phyloP scores from a whole-genome alignment of 92 coral and sea anemone species.

The Metridium senile region DNA sequence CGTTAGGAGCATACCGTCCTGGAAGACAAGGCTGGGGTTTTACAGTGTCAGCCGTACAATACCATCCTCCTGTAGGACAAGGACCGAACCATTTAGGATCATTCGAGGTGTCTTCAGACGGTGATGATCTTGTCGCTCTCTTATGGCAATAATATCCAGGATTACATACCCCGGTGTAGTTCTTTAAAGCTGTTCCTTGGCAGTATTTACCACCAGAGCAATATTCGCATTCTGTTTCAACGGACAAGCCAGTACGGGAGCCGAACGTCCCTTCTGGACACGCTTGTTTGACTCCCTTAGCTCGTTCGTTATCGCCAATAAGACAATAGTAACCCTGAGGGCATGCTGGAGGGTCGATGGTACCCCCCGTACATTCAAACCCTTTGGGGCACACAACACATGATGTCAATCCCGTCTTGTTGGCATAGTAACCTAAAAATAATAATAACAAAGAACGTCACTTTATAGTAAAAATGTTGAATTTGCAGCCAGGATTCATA shows the following conservation, averaged over 20 bases:
- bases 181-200: constrained; percentile 52
- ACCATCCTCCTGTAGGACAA: constrained; percentile 88
- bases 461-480: no score
- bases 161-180: constrained; percentile 70
- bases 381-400: constrained; percentile 80
- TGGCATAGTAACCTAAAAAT: constrained; percentile 79
- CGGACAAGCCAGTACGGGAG: constrained; percentile 60
- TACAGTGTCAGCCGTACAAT: constrained; percentile 72
- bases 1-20: constrained; percentile 82
- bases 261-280: constrained; percentile 95
- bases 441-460: no score
- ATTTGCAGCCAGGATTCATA: no score
- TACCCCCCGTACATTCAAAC: constrained; percentile 65
- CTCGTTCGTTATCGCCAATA: constrained; percentile 45
- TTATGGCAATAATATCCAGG: constrained; percentile 84
- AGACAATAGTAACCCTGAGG: constrained; percentile 84
- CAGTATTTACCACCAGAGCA: constrained; percentile 87
- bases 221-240: constrained; percentile 62
- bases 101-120: constrained; percentile 46
- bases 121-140: constrained; percentile 63
- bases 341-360: constrained; percentile 70
- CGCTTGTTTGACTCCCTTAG: constrained; percentile 67
- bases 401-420: constrained; percentile 57
- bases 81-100: constrained; percentile 68
- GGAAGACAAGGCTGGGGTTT: constrained; percentile 70